A percentile compares a stretch with the other conserved stretches of the same genome.
Evolutionary conservation across 2,113 vertebrate genomes (phyloP).

Genomic region (Anguilla japonica): DNA sequence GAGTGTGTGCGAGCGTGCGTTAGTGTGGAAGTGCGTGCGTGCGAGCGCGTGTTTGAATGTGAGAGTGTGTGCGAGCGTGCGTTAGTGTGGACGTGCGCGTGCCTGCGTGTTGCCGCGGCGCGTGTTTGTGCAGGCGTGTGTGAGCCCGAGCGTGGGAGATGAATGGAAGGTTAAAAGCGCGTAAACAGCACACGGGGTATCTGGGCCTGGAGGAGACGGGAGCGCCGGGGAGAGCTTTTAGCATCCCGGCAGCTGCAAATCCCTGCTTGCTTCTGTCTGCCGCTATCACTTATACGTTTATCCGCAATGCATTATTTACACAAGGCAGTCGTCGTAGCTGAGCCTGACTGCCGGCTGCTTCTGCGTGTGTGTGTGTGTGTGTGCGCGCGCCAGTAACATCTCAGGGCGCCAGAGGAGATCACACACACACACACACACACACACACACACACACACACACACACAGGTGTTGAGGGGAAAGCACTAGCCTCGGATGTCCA

Average conservation of each 20-base stretch:
- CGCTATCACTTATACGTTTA: not conserved
- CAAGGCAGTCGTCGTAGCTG: not conserved
- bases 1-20: too few relatives aligned
- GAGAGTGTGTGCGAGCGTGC: not conserved
- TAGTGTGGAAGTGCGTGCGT: not conserved
- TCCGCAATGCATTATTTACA: not conserved
- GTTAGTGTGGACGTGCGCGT: too few relatives aligned
- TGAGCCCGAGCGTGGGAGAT: not conserved
- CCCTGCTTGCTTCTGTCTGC: not conserved
- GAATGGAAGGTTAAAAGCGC: not conserved
- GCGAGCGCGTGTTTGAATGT: not conserved
- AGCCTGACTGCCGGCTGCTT: not conserved
- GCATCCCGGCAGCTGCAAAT: not conserved
- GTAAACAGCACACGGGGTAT: not conserved
- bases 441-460: constrained; percentile 17
- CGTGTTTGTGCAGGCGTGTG: too few relatives aligned
- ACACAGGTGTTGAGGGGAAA: constrained; percentile 31
- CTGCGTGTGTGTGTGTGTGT: too few relatives aligned
- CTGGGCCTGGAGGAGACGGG: not conserved
- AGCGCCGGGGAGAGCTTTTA: not conserved
- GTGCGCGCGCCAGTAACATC: not conserved
- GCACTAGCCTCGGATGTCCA: constrained; percentile 28
- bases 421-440: too few relatives aligned
- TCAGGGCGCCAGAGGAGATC: not conserved
- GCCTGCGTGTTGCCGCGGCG: not conserved